Evolutionary conservation across 2,113 vertebrate genomes (phyloP), one percentile per base, ranked within the genome.

Genomic region (Ptychochromis oligacanthus): DNA sequence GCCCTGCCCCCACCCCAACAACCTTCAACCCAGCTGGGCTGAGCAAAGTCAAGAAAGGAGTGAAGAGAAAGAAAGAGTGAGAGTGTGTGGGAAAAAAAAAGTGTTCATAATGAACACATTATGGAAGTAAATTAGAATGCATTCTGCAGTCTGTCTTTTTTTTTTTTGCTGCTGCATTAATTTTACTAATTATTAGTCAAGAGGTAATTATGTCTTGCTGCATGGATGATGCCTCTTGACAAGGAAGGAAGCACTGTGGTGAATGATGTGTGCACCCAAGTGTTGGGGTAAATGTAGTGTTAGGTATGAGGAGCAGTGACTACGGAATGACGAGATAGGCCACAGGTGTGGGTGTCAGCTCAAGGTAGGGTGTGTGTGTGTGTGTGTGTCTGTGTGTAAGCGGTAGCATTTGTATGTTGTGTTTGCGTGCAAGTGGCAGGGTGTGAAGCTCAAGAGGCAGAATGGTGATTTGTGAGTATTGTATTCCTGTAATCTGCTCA

Each of bases 401-500:
- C 54, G 70, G 61, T 74, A 75, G 75, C 8, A 43, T 86, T 72
- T 80, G 61, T 80, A 80, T 75, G 80, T 64, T 83, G 86, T 75
- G 75, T 88, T 75, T 83, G 67, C 14, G 34, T 81, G 64, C 55
- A 4, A 58, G 85, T 78, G 87, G 88, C 75, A 80, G 81, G 74
- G 82, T 76, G 83, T 76, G 83, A 89, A 84, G 82, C 86, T 89
- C 77, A 84, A 89, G 80, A 89, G 83, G 90, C 80, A 83, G 83
- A 88, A 77, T 83, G 76, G 84, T 93, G 92, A 94, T 94, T 93
- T 93, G 93, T 89, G 90, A 92, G 92, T 89, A 94, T 94, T 94
- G 94, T 92, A 93, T 95, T 95, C 89, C 91, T 95, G 89, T 95
- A 94, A 96, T 96, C 94, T 94, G 86, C 90, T 94, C 93, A 88